A percentile compares a stretch with the other conserved stretches of the same genome.
These are phyloP conservation scores for Hucho hucho DNA, from an alignment of 2,113 vertebrate species.

Conservation along the genomic window DNA sequence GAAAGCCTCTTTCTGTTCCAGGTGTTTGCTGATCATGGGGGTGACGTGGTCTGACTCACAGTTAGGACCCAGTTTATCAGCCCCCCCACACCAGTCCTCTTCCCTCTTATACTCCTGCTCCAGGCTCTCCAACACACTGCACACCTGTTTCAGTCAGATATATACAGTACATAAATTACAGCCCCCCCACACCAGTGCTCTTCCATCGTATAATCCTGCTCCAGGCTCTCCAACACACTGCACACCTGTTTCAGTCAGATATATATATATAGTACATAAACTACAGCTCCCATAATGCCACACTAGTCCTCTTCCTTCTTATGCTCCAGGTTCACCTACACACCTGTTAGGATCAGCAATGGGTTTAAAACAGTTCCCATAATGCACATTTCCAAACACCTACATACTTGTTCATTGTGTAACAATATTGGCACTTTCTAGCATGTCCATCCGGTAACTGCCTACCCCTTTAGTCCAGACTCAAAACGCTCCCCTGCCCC, in stretches of 20 bases:
- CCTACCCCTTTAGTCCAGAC: too few species aligned
- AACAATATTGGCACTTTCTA: too few species aligned
- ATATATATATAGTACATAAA: neutral
- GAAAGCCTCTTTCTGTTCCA: slow-evolving; percentile 97
- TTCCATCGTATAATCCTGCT: slow-evolving; percentile 97
- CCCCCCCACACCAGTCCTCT: slow-evolving; percentile 98
- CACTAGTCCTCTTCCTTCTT: neutral
- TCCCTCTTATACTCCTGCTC: slow-evolving; percentile 98
- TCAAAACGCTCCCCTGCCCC: too few species aligned
- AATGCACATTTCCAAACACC: too few species aligned
- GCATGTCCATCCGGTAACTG: too few species aligned
- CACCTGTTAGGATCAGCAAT: too few species aligned
- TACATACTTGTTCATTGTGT: too few species aligned
- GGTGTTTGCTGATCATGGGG: slow-evolving; percentile 98
- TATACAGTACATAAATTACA: slow-evolving; percentile 38
- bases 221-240: slow-evolving; percentile 95
- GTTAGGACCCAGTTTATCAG: slow-evolving; percentile 96
- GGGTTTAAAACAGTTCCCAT: too few species aligned
- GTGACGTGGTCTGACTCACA: slow-evolving; percentile 95
- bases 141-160: slow-evolving; percentile 76
- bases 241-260: slow-evolving; percentile 79
- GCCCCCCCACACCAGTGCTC: slow-evolving; percentile 98
- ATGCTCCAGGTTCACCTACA: neutral
- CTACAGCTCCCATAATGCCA: slow-evolving; percentile 23
- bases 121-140: slow-evolving; percentile 95